phyloP scores from a whole-genome alignment of 2,888 invertebrate genomes.

The Drosophila meridiana region DNA sequence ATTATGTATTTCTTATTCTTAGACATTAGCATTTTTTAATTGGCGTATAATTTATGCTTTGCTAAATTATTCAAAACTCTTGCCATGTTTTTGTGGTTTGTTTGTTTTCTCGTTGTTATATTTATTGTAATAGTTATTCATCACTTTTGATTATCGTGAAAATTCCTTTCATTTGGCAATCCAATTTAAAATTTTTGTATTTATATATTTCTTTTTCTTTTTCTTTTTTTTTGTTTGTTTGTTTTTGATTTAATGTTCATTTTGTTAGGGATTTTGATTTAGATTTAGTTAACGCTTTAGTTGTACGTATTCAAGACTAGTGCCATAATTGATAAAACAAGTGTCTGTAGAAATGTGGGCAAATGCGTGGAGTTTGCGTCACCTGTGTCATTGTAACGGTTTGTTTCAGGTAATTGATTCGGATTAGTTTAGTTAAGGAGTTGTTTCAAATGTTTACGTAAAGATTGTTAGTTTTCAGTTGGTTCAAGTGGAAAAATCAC shows the following conservation, averaged over 20 bases:
- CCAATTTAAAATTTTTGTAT: slow-evolving; percentile 43
- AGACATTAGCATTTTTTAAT: slow-evolving; percentile 52
- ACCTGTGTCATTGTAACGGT: slow-evolving; percentile 75
- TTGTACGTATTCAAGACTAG: slow-evolving; percentile 70
- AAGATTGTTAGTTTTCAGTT: slow-evolving; percentile 42
- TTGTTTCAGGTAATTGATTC: slow-evolving; percentile 29
- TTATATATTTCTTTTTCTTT: slow-evolving; percentile 11
- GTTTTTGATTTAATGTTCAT: slow-evolving; percentile 20
- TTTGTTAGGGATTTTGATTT: slow-evolving; percentile 10
- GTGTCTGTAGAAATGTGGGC: slow-evolving; percentile 83
- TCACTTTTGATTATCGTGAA: slow-evolving; percentile 70
- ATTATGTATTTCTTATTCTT: slow-evolving; percentile 52
- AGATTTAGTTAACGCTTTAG: slow-evolving; percentile 36
- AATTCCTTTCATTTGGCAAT: slow-evolving; percentile 70
- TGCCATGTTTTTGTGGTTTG: slow-evolving; percentile 35
- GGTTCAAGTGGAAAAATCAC: slow-evolving; percentile 53
- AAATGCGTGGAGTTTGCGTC: slow-evolving; percentile 83
- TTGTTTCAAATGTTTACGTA: slow-evolving; percentile 42
- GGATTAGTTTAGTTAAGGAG: slow-evolving; percentile 27
- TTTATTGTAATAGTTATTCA: slow-evolving; percentile 57
- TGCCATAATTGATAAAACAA: slow-evolving; percentile 84
- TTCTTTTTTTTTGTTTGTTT: slow-evolving; percentile 4
- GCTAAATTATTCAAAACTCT: slow-evolving; percentile 63
- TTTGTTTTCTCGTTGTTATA: slow-evolving; percentile 26
- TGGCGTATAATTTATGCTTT: slow-evolving; percentile 58